phyloP scores from a whole-genome alignment of 2,888 invertebrate species.

The Acanthoscelides obtectus region DNA sequence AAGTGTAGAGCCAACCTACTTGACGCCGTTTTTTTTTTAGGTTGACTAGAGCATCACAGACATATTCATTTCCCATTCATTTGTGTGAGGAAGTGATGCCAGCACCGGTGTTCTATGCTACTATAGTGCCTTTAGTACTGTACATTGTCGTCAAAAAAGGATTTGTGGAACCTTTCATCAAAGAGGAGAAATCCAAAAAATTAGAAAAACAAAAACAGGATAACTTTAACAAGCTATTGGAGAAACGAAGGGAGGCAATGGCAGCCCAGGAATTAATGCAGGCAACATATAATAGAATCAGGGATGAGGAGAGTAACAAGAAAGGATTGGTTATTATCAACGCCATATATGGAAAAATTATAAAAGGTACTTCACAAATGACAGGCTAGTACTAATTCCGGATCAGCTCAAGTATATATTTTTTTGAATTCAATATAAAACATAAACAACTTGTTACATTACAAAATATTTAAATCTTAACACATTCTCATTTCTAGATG shows the following conservation, averaged over 20 bases:
- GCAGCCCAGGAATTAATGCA: slow-evolving; percentile 88
- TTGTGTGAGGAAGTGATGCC: slow-evolving; percentile 87
- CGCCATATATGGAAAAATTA: slow-evolving; percentile 75
- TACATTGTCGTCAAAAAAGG: slow-evolving; percentile 80
- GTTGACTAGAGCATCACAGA: slow-evolving; percentile 81
- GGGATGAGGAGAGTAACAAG: slow-evolving; percentile 73
- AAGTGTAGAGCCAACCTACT: too few relatives aligned
- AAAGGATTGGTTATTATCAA: slow-evolving; percentile 81
- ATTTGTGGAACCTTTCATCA: slow-evolving; percentile 78
- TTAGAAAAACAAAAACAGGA: slow-evolving; percentile 77
- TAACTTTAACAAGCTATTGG: slow-evolving; percentile 70
- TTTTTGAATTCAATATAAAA: background rate
- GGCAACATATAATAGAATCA: slow-evolving; percentile 80
- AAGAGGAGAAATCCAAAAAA: slow-evolving; percentile 72
- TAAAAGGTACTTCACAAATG: too few relatives aligned
- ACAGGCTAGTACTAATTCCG: too few relatives aligned
- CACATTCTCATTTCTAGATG: slow-evolving; percentile 13
- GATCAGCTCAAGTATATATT: background rate
- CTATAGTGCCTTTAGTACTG: slow-evolving; percentile 76
- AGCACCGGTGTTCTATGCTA: slow-evolving; percentile 89
- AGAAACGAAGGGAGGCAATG: slow-evolving; percentile 79
- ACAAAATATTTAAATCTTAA: background rate
- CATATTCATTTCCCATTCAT: slow-evolving; percentile 83
- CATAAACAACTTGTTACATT: background rate
- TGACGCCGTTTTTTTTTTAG: slow-evolving; percentile 47